Percentiles rank a stretch among this genome's conserved stretches.
phyloP scores from a whole-genome alignment of 2,888 invertebrate species.

The Limnephilus rhombicus region DNA sequence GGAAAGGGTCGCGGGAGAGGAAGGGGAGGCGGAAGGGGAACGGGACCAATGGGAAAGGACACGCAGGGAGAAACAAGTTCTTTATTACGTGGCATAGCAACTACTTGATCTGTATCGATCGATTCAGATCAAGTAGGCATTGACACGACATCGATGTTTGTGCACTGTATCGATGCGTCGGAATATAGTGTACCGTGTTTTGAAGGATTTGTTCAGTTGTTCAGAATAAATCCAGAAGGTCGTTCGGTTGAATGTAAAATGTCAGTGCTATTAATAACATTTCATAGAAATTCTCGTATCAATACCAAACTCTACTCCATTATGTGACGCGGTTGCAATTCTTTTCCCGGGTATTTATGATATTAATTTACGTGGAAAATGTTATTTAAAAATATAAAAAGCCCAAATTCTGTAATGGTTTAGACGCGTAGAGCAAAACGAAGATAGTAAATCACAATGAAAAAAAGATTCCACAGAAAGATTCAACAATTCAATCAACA shows the following conservation, averaged over 20 bases:
- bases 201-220: conserved; percentile 1
- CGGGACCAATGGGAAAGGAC: too few species aligned
- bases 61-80: too few species aligned
- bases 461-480: too few species aligned
- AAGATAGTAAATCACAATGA: too few species aligned
- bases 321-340: neutral
- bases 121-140: neutral
- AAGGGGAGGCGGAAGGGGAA: too few species aligned
- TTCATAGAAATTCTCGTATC: neutral
- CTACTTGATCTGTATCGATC: neutral
- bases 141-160: neutral
- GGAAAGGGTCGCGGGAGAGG: too few species aligned
- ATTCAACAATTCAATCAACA: too few species aligned
- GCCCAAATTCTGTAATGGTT: too few species aligned
- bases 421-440: too few species aligned
- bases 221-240: neutral
- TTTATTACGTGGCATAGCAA: too few species aligned
- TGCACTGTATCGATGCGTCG: neutral
- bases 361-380: neutral
- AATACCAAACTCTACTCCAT: neutral
- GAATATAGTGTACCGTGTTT: neutral
- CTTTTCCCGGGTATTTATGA: neutral
- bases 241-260: neutral
- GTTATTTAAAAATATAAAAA: too few species aligned
- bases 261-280: neutral